Evolutionary conservation across 2,113 vertebrate genomes (phyloP), one percentile per base, ranked within the genome.

Genomic region (Chlorodrepanis virens): DNA sequence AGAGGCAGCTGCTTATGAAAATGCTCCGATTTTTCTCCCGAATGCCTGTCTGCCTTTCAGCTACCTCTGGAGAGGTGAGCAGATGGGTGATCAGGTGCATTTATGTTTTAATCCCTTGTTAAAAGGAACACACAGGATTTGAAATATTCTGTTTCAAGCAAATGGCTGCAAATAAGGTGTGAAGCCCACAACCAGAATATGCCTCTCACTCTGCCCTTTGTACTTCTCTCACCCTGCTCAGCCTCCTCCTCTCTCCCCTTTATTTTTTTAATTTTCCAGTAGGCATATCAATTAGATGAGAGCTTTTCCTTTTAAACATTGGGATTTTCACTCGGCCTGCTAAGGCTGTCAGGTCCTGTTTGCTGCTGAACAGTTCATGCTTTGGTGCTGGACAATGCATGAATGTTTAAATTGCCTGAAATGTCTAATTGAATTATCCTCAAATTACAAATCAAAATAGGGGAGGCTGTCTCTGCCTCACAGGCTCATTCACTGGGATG

Each of bases 341-440:
- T 97, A 97, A 95, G 97, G 96, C 98, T 99, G 98, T 99, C 98
- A 98, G 92, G 81, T 98, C 97, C 97, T 47, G 97, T 99, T 98
- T 98, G 97, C 97, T 96, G 96, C 97, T 97, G 93, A 97, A 96
- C 96, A 90, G 97, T 96, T 98, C 97, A 96, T 97, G 97, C 68
- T 96, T 97, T 97, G 89, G 93, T 96, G 97, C 97, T 97, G 98
- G 98, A 98, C 98, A 98, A 98, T 98, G 96, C 98, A 98, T 97
- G 97, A 98, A 98, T 98, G 98, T 98, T 98, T 98, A 98, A 99
- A 98, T 98, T 98, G 98, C 98, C 98, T 95, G 95, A 97, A 96
- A 97, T 96, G 98, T 98, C 98, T 98, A 97, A 97, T 95, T 97
- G 97, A 97, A 98, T 99, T 98, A 98, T 81, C 97, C 87, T 99